Conservation (phyloP, 2,888 invertebrate genomes). For the Drosophila mayaguana region DNA sequence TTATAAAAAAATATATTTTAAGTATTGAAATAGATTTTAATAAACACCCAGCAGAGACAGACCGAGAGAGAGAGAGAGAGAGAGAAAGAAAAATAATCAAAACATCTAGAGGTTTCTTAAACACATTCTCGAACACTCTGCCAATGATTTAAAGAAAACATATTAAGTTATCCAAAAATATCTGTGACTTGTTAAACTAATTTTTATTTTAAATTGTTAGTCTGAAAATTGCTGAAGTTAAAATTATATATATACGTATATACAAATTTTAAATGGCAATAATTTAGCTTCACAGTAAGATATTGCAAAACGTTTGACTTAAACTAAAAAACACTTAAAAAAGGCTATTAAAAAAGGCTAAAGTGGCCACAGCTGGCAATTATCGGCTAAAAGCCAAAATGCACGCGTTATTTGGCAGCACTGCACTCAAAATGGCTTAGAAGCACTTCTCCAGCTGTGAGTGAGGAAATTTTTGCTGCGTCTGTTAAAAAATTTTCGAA, state of each 20-base stretch:
- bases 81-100: neutral
- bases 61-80: too few species aligned
- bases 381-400: neutral
- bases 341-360: neutral
- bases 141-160: neutral
- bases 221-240: neutral
- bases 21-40: neutral
- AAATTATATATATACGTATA: neutral
- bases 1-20: neutral
- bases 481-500: conserved; percentile 24
- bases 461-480: conserved; percentile 27
- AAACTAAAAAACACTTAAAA: neutral
- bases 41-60: neutral
- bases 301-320: neutral
- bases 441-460: conserved; percentile 12
- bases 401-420: conserved; percentile 6
- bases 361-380: neutral
- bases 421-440: conserved; percentile 3
- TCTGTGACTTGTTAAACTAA: neutral
- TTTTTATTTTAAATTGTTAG: neutral
- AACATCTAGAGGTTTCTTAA: neutral
- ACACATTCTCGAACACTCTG: neutral
- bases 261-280: neutral
- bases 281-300: neutral
- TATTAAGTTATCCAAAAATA: neutral